These are phyloP conservation scores for Leptoteleia sp. DNA, from an alignment of 1,140 invertebrate genomes.

Conservation along the genomic window DNA sequence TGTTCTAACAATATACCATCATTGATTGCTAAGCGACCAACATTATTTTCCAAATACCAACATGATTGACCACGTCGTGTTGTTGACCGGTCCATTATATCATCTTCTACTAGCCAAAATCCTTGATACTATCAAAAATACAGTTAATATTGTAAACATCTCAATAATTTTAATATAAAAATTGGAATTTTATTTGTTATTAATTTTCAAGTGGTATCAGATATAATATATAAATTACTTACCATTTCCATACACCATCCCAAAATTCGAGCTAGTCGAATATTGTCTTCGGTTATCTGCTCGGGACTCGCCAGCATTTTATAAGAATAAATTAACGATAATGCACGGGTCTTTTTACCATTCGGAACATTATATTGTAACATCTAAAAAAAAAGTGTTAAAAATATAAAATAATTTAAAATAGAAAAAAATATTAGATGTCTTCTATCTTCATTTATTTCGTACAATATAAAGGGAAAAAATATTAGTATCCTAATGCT, in stretches of 20 bases:
- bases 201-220: too few species aligned
- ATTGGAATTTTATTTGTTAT: too few species aligned
- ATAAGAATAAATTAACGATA: constrained; percentile 91
- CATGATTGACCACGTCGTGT: constrained; percentile 92
- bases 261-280: constrained; percentile 90
- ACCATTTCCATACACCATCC: constrained; percentile 98
- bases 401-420: too few species aligned
- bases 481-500: too few species aligned
- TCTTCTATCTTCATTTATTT: too few species aligned
- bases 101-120: constrained; percentile 92
- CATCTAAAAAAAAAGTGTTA: too few species aligned
- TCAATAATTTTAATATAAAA: too few species aligned
- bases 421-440: too few species aligned
- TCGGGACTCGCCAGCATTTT: constrained; percentile 85
- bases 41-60: constrained; percentile 92
- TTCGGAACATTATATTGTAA: constrained; percentile 91
- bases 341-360: constrained; percentile 90
- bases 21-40: constrained; percentile 93
- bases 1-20: constrained; percentile 92
- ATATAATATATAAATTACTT: too few species aligned
- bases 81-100: constrained; percentile 93
- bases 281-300: constrained; percentile 87
- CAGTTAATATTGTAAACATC: too few species aligned
- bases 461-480: too few species aligned
- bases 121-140: constrained; percentile 86